Evolutionary conservation across 2,888 invertebrate genomes (phyloP), one percentile per base, ranked within the genome.

Genomic region (Agrochola litura): DNA sequence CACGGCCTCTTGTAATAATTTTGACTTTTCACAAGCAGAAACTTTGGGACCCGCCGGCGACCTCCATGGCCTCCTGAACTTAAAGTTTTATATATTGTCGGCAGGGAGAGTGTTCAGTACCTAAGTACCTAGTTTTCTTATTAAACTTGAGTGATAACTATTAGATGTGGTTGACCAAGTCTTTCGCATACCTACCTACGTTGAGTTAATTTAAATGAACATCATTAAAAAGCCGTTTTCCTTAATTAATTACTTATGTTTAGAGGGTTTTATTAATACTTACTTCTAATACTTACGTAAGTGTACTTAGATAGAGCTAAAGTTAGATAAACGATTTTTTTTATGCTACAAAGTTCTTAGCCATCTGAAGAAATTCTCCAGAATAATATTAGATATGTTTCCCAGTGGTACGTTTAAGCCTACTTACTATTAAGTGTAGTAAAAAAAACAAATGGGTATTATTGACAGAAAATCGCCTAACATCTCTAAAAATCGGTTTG

Each of bases 171-270:
- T 65, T 60, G 52, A 76, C 14, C 43, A 49, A n/a, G 76, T 58
- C 25, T 16, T 58, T 58, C 10, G 19, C 58, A 43, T 49, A 16
- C 2, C 37, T 37, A 37, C 37, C 37, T 37, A 37, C n/a, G 8
- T 9, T 41, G 22, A 60, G 25, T 54, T 37, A 37, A 1, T n/a
- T 9, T 46, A 58, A 6, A 49, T n/a, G 19, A 43, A 8, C 37
- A 65, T 52, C 30, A 8, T 52, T 30, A 65, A 37, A 81, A 52
- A 43, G 52, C 37, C 19, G 41, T 75, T 82, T 65, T 25, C 43
- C 25, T 46, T 82, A 76, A 60, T 61, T 63, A 43, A 6, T 3
- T 64, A 65, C 22, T 5, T 66, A 30, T 49, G 49, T 49, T 56
- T 81, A 64, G 3, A 63, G 10, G 46, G 5, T 10, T 49, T 25